Evolutionary conservation across 37 sponge, comb jelly and placozoan genomes (phyloP).

Genomic region (Crambe crambe): DNA sequence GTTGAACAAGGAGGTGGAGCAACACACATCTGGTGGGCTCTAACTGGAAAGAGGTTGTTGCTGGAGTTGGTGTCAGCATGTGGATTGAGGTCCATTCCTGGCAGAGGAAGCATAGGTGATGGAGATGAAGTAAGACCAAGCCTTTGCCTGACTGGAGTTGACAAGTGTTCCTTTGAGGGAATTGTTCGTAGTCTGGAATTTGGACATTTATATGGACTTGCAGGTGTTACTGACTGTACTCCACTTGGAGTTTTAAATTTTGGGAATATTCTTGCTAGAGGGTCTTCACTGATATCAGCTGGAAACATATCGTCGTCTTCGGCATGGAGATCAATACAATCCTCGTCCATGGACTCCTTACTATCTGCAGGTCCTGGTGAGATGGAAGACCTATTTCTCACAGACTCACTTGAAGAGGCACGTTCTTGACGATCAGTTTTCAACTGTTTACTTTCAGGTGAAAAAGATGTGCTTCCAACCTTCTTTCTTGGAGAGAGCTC

Average conservation of each 20-base stretch:
- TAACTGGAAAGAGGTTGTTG: neutral
- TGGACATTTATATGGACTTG: neutral
- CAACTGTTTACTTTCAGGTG: too few species aligned
- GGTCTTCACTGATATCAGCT: neutral
- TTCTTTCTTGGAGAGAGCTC: too few species aligned
- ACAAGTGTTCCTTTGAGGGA: neutral
- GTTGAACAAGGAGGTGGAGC: conserved; percentile 15
- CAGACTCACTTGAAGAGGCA: too few species aligned
- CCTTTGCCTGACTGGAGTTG: too few species aligned
- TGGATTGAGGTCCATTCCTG: neutral
- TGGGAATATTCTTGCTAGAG: conserved; percentile 4
- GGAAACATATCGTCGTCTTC: conserved; percentile 17
- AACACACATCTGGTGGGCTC: conserved; percentile 1
- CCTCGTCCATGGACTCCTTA: too few species aligned
- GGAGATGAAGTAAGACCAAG: neutral
- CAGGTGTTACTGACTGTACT: too few species aligned
- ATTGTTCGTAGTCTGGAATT: neutral
- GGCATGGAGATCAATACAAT: conserved; percentile 15
- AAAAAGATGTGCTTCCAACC: too few species aligned
- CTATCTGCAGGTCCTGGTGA: neutral
- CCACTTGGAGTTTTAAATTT: too few species aligned
- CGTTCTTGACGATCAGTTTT: too few species aligned
- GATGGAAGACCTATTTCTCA: neutral
- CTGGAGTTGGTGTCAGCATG: neutral
- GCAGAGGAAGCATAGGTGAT: neutral